Base-by-base conservation (phyloP, 2,888 invertebrate species). In the Galerucella nymphaeae region DNA sequence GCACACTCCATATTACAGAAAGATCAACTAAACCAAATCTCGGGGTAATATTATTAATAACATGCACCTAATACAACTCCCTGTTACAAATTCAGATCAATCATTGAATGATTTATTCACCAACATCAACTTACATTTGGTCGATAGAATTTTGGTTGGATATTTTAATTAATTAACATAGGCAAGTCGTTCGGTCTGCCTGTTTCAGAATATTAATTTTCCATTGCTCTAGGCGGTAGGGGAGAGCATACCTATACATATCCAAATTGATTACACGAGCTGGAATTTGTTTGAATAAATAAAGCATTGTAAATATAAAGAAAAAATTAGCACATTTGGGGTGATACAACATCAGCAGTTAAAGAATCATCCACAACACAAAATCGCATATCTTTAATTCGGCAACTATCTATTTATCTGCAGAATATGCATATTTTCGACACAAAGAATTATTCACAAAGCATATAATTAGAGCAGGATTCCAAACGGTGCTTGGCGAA, bases 161-260 rank as follows among this genome's bases (percentile, higher is more conserved):
- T 69, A 71, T 70, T 72, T 77, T 71, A 77, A 76, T 78, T 76
- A 78, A 75, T 76, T 75, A 78, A 71, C 74, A 73, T 68, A 74
- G 75, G 76, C 75, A 76, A 78, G 78, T 75, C 72, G 74, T 72
- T 74, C 71, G 72, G 69, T 64, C 66, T 65, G 71, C 57, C 73
- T 64, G 70, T 72, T 72, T 50, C 66, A 63, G 76, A 76, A 76
- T 76, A 74, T 76, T 76, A 76, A 76, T 74, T 74, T 76, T 76
- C 69, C 66, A 72, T 70, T 41, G 67, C 66, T 59, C 20, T 55
- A 57, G 57, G 65, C 61, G 11, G 42, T 48, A 18, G 53, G 61
- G 48, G 42, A 65, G 48, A 59, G 42, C 61, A 62, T 62, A 62
- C 42, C 61, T 16, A 62, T 41, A 53, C 18, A 45, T 62, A 62